phyloP scores from a whole-genome alignment of 1,140 invertebrate genomes.

The Saccostrea cuccullata region DNA sequence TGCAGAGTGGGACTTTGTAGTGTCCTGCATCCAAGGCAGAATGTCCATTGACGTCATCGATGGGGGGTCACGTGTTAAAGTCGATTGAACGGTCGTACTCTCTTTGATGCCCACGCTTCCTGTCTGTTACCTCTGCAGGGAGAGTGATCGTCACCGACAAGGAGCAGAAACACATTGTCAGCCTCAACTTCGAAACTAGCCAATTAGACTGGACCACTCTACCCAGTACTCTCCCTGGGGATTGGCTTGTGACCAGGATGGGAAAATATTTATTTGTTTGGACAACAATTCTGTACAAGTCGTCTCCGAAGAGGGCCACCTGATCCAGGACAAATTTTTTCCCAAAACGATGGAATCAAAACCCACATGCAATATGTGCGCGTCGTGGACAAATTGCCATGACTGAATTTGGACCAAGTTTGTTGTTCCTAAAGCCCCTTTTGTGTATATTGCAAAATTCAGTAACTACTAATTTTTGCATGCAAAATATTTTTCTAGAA shows the following conservation, averaged over 20 bases:
- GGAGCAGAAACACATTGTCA: slow-evolving; percentile 54
- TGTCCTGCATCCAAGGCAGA: slow-evolving; percentile 43
- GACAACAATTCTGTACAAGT: slow-evolving; percentile 54
- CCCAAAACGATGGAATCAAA: slow-evolving; percentile 49
- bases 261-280: slow-evolving; percentile 49
- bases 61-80: slow-evolving; percentile 46
- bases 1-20: slow-evolving; percentile 49
- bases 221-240: slow-evolving; percentile 53
- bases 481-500: no score
- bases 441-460: slow-evolving; percentile 25
- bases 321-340: slow-evolving; percentile 49
- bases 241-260: slow-evolving; percentile 44
- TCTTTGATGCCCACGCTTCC: slow-evolving; percentile 48
- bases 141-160: slow-evolving; percentile 53
- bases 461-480: no score
- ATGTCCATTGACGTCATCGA: slow-evolving; percentile 52
- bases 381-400: slow-evolving; percentile 45
- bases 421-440: slow-evolving; percentile 54
- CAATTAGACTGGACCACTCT: slow-evolving; percentile 54
- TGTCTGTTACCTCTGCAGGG: slow-evolving; percentile 44
- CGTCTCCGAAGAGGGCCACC: slow-evolving; percentile 46
- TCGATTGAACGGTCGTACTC: slow-evolving; percentile 50
- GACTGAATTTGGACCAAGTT: slow-evolving; percentile 54
- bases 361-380: slow-evolving; percentile 53
- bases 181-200: slow-evolving; percentile 42